phyloP scores from a whole-genome alignment of 2,113 vertebrate genomes.

The Amphiprion ocellaris region DNA sequence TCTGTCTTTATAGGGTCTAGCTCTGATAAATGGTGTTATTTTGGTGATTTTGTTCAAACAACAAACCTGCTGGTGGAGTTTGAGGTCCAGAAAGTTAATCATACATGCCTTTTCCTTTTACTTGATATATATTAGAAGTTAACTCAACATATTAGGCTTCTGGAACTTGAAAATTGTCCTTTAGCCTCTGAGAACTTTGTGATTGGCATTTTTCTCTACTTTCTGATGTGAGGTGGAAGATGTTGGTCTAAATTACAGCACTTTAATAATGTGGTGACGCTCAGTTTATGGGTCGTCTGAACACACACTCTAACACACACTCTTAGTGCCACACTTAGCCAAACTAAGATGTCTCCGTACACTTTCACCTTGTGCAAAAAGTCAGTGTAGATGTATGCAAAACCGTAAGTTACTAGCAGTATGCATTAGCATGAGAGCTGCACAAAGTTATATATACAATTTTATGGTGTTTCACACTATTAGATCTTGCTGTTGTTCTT shows the following conservation, averaged over 20 bases:
- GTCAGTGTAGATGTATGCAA: not conserved
- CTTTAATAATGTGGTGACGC: not conserved
- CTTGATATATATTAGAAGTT: no score
- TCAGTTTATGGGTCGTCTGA: not conserved
- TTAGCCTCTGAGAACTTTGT: not conserved
- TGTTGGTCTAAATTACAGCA: not conserved
- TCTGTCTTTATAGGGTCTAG: no score
- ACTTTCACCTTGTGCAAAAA: constrained; percentile 6
- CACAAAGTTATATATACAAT: no score
- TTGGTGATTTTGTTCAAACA: no score
- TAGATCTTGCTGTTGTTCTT: not conserved
- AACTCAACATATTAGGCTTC: no score
- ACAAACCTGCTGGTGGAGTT: no score
- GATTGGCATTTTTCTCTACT: not conserved
- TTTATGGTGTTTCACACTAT: no score
- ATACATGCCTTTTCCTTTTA: no score
- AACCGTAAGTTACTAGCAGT: not conserved
- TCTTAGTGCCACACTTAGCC: not conserved
- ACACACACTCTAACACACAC: not conserved
- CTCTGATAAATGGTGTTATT: no score
- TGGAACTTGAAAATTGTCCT: no score
- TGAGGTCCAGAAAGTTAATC: no score
- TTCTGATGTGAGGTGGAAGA: not conserved
- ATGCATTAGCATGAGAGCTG: not conserved
- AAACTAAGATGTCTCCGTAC: not conserved